Base-by-base conservation (phyloP, 2,113 vertebrate genomes). In the Cryptotis parvus region DNA sequence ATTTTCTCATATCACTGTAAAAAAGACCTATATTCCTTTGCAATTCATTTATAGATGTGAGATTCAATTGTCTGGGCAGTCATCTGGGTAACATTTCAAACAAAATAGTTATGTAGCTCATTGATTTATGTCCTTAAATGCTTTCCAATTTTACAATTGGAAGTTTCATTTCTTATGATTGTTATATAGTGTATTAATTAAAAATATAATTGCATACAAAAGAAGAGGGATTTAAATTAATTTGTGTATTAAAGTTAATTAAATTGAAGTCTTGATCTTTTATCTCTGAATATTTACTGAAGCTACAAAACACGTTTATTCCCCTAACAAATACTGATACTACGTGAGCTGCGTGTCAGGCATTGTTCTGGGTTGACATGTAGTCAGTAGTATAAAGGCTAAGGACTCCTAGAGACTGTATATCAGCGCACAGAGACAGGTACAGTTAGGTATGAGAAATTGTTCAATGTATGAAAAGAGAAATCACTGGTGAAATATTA, bases 81-180 rank as follows among this genome's bases (percentile, higher is more conserved):
- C 41, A 73, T 52, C 76, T 82, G 31, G 37, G 2, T 77, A 93
- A 49, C 33, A 89, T 77, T 77, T 89, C 39, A 89, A 77, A 93
- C n/a, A 55, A 65, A 45, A 82, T 39, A 72, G 14, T 85, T 55
- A 58, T 33, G 7, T 49, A 0, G 4, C 45, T 82, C 85, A 68
- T 93, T 91, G 55, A 39, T 86, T 89, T 86, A 72, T 39, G 78
- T 70, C 29, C 52, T 83, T 33, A 87, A 90, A 63, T 83, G 29
- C 83, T 63, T 87, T 91, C 31, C 22, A 2, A 27, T 93, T 93
- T 91, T 89, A 70, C 5, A 69, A 37, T 76, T 43, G 45, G 77
- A 84, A 68, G 14, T 35, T 79, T 49, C 2, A 68, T 87, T 90
- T 83, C 26, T 14, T 74, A 18, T 4, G 68, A 68, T 69, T 70